Conservation (phyloP, 1,140 invertebrate species). For the Sipha flava region DNA sequence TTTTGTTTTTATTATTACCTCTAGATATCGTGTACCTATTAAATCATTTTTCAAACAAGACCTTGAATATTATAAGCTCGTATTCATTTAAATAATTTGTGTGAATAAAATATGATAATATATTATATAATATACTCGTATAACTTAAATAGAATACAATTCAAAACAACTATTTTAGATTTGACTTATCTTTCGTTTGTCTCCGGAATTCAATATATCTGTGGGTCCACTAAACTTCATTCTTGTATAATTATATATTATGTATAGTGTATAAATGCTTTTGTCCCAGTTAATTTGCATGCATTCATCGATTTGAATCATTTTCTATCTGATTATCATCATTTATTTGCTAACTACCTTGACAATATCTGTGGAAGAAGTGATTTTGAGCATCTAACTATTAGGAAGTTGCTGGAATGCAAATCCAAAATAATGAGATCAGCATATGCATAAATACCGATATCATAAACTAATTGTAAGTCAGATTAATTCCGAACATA, state of each 20-base stretch:
- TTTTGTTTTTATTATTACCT: too few species aligned
- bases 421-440: background rate
- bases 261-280: background rate
- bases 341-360: slow-evolving; percentile 1
- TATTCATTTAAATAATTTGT: too few species aligned
- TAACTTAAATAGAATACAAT: too few species aligned
- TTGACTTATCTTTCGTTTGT: slow-evolving; percentile 1
- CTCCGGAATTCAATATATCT: background rate
- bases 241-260: too few species aligned
- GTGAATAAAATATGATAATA: too few species aligned
- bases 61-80: too few species aligned
- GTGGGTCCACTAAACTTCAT: background rate
- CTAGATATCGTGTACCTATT: too few species aligned
- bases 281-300: background rate
- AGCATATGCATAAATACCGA: background rate
- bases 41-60: too few species aligned
- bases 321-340: slow-evolving; percentile 8
- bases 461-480: background rate
- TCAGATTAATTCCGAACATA: background rate
- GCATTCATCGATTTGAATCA: background rate
- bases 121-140: too few species aligned
- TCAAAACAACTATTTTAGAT: too few species aligned
- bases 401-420: background rate
- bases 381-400: background rate
- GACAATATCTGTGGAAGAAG: background rate